Base-by-base conservation (phyloP, 2,888 invertebrate species). In the Sminthurinus aureus region DNA sequence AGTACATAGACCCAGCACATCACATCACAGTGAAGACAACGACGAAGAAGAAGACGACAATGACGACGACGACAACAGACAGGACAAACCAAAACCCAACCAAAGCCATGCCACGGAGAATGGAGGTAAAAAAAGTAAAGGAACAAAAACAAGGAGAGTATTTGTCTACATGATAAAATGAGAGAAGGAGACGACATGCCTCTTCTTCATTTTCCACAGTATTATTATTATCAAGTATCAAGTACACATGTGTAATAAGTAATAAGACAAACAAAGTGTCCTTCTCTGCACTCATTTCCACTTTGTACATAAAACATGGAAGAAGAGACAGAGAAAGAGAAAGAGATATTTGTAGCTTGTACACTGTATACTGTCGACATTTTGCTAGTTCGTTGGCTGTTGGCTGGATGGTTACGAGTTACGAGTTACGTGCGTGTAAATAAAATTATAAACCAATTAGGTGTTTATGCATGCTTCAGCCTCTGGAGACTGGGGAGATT, bases 391-490 rank as follows among this genome's bases (percentile, higher is more conserved):
- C 3, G 38, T 6, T 38, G 38, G 38, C 38, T 38, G 38, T 6
- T 38, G 38, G 38, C 38, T 38, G 38, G 38, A 38, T 38, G 38
- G 38, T 38, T 38, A 38, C 38, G 38, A 38, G 38, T 38, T 38
- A 38, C 3, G 38, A 38, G 51, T 51, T 26, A 24, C 78, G 78
- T 78, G 78, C 78, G 66, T 78, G 66, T 66, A 78, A 78, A 78
- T 78, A 78, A 78, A 78, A 78, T 78, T 78, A 66, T 78, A 78
- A 78, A 78, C 26, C 66, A 78, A 78, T 78, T 78, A 78, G 13
- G 64, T 66, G 78, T 66, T 78, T 78, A 78, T 78, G 66, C 66
- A 78, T 78, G 77, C 77, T 58, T 77, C 26, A 50, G 26, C 66
- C 38, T 26, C 38, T 26, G 78, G 38, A 66, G 38, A 38, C 38